Conservation (phyloP, 2,888 invertebrate species). For the Lycophotia porphyrea region DNA sequence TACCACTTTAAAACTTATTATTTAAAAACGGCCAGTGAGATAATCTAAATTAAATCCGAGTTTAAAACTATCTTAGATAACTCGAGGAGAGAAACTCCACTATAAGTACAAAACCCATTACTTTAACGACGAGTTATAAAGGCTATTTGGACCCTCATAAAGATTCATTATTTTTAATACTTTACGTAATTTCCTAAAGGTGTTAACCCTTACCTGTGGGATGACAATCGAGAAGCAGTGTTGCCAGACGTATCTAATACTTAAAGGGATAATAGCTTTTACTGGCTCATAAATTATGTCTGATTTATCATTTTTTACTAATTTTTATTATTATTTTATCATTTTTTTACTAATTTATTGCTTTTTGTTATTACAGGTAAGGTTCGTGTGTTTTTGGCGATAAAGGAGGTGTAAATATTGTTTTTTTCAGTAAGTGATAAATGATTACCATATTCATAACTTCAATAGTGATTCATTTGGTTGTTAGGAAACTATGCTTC, state of each 20-base stretch:
- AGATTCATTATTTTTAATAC: slow-evolving; percentile 61
- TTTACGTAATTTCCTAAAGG: slow-evolving; percentile 40
- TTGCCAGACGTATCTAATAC: slow-evolving; percentile 44
- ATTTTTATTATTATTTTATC: slow-evolving; percentile 45
- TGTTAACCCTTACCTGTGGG: slow-evolving; percentile 32
- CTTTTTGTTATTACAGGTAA: slow-evolving; percentile 57
- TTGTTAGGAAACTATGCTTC: not conserved
- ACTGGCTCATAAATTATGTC: slow-evolving; percentile 42
- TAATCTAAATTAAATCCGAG: not conserved
- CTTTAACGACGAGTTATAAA: slow-evolving; percentile 35
- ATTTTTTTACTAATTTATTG: slow-evolving; percentile 51
- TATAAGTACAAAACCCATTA: slow-evolving; percentile 29
- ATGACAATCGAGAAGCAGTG: slow-evolving; percentile 45
- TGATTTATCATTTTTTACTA: slow-evolving; percentile 37
- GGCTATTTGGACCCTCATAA: slow-evolving; percentile 43
- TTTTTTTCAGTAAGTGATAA: slow-evolving; percentile 12
- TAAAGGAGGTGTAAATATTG: not conserved
- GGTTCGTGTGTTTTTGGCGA: slow-evolving; percentile 23
- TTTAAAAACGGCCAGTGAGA: not conserved
- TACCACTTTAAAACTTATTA: not conserved
- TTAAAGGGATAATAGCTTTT: slow-evolving; percentile 34
- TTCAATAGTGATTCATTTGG: not conserved
- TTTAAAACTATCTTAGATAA: slow-evolving; percentile 17
- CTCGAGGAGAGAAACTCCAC: slow-evolving; percentile 4
- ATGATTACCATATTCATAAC: not conserved